Evolutionary conservation across 1,140 invertebrate species (phyloP).

Genomic region (Drosophila pseudoobscura): DNA sequence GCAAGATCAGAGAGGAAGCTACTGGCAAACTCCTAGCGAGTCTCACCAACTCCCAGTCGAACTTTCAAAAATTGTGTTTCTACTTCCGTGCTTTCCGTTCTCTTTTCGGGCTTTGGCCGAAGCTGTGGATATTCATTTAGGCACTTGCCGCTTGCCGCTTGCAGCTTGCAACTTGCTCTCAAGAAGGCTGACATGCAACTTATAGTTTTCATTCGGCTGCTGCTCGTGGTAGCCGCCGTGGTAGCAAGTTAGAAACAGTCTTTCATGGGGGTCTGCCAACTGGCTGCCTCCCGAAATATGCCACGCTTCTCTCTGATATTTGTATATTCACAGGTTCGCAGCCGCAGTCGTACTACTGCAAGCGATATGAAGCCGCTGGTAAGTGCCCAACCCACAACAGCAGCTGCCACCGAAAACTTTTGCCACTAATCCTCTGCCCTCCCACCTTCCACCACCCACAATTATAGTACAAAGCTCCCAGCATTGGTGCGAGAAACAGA

Average conservation of each 20-base stretch:
- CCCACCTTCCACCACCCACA: not conserved
- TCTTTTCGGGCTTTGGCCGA: conserved; percentile 17
- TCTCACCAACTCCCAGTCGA: conserved; percentile 47
- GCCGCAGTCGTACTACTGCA: conserved; percentile 17
- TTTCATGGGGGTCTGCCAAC: conserved; percentile 7
- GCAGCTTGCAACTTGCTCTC: conserved; percentile 6
- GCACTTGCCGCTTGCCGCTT: conserved; percentile 23
- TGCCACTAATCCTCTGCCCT: conserved; percentile 16
- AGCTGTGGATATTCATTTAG: conserved; percentile 36
- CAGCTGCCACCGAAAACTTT: conserved; percentile 28
- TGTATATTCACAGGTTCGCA: conserved; percentile 31
- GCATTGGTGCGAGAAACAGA: not conserved
- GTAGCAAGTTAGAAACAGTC: conserved; percentile 3
- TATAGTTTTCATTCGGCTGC: conserved; percentile 51
- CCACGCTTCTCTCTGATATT: conserved; percentile 3
- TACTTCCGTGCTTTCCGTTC: conserved; percentile 7
- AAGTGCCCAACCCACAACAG: conserved; percentile 8
- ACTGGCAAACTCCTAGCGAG: conserved; percentile 12
- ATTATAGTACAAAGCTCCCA: not conserved
- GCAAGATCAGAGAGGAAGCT: not conserved
- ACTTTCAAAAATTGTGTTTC: conserved; percentile 43
- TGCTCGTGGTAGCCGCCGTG: conserved; percentile 19
- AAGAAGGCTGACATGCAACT: conserved; percentile 50
- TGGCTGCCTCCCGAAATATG: not conserved
- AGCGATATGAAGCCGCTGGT: not conserved